Evolutionary conservation across 2,888 invertebrate genomes (phyloP), one percentile per base, ranked within the genome.

Genomic region (Conus canariensis): DNA sequence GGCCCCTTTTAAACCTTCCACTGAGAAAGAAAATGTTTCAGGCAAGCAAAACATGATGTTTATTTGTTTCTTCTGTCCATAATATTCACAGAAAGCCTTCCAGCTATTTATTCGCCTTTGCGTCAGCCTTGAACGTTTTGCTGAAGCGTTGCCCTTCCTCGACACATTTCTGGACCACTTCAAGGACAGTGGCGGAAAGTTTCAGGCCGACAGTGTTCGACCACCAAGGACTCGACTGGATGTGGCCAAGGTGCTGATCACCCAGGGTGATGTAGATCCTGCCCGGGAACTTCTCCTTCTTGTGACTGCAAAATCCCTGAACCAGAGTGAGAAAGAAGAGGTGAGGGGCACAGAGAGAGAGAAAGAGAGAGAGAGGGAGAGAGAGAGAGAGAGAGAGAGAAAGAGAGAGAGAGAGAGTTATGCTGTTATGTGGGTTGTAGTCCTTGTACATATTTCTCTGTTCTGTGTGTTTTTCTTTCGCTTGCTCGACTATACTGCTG

Each of bases 61-160:
- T 45, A 45, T 4, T 45, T 45, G 45, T 45, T 45, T 45, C 45
- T 45, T 45, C 45, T 45, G 4, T 45, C 45, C 45, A 45, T 45
- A 45, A 2, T 85, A 19, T 85, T 60, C 12, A 14, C 85, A 85
- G 85, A 85, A 60, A 60, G 25, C 14, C 25, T 14, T 5, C n/a
- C n/a, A 25, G 60, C 25, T 85, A 64, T 85, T 85, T 45, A 25
- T 85, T 12, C 85, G 85, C 9, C 60, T 85, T 12, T 85, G 85
- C 60, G 59, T 85, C 14, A 25, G 25, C 59, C 60, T 85, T 12
- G 60, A 85, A 0, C 60, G 60, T 14, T 14, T 56, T 4, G 10
- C 59, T 14, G 85, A 85, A 12, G 85, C 85, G 1, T 22, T 85
- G 60, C 85, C 85, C 9, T 85, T 25, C 85, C n/a, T 85, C 22